phyloP scores from a whole-genome alignment of 2,797 vertebrate genomes.

The Gymnoscopelus braueri region DNA sequence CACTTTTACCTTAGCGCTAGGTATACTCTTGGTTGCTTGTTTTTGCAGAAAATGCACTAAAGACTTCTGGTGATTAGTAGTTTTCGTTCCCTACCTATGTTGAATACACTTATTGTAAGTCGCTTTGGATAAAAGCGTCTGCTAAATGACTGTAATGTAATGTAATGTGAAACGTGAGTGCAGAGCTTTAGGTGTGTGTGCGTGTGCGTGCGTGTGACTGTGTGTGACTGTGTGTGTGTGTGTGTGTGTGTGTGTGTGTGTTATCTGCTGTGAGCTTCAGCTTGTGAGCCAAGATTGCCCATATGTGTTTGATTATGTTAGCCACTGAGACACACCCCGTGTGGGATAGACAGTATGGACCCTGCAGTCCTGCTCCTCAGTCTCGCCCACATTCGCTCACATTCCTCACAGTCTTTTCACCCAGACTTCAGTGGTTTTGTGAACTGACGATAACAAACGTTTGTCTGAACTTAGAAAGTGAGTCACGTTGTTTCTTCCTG shows the following conservation, averaged over 20 bases:
- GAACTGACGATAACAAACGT: constrained; percentile 19
- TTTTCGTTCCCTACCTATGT: no score
- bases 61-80: no score
- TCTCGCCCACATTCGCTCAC: constrained; percentile 31
- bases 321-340: constrained; percentile 49
- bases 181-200: no score
- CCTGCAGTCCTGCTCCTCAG: constrained; percentile 37
- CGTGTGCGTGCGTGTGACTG: no score
- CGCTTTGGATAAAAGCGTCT: no score
- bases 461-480: not conserved
- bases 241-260: constrained; percentile 26
- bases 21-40: no score
- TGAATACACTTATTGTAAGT: no score
- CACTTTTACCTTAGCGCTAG: no score
- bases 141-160: no score
- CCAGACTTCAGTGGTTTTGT: constrained; percentile 6
- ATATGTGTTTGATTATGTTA: constrained; percentile 64
- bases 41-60: no score
- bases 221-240: not conserved
- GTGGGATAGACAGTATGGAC: constrained; percentile 22
- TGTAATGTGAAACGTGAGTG: not conserved
- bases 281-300: constrained; percentile 50
- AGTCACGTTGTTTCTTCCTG: not conserved
- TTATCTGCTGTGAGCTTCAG: constrained; percentile 12
- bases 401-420: constrained; percentile 50